Base-by-base conservation (phyloP, 2,888 invertebrate species). In the Cataglyphis cursor region DNA sequence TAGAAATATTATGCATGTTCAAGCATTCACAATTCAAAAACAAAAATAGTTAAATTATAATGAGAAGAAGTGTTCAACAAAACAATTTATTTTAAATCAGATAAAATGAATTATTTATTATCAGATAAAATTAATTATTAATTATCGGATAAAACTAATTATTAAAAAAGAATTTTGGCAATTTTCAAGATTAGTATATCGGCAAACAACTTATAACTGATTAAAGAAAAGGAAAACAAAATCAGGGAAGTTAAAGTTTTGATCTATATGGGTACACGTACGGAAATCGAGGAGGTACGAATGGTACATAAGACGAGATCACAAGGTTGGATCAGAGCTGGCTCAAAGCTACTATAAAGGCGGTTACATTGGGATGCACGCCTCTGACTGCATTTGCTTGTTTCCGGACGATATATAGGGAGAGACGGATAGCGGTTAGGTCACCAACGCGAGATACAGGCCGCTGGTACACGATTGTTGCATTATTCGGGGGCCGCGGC, bases 401-500 rank as follows among this genome's bases (percentile, higher is more conserved):
- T 90, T 87, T 88, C 87, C 83, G 38, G 72, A 2, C 83, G 82
- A 85, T 90, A 87, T 87, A 85, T 85, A 87, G 78, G 81, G 57
- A 72, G 81, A 78, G 59, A 66, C 66, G 81, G 82, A 41, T 70
- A 65, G 87, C 66, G 88, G 87, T 91, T 87, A 85, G 84, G 85
- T 84, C 83, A 87, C 84, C 82, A 72, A 87, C 89, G 86, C 78
- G 88, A 88, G 90, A 92, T 91, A 87, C 87, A 85, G 90, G 90
- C 89, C 78, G 85, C 89, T 82, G 87, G 87, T 90, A 93, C 93
- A 94, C 92, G 94, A 94, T 93, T 93, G 94, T 94, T 93, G 93
- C 93, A 94, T 94, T 94, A 94, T 94, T 94, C 93, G 90, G 83
- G 87, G 89, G 91, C 92, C 92, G 87, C 92, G 91, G 94, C 94